Conservation (phyloP, 2,113 vertebrate genomes). For the Ovis canadensis region DNA sequence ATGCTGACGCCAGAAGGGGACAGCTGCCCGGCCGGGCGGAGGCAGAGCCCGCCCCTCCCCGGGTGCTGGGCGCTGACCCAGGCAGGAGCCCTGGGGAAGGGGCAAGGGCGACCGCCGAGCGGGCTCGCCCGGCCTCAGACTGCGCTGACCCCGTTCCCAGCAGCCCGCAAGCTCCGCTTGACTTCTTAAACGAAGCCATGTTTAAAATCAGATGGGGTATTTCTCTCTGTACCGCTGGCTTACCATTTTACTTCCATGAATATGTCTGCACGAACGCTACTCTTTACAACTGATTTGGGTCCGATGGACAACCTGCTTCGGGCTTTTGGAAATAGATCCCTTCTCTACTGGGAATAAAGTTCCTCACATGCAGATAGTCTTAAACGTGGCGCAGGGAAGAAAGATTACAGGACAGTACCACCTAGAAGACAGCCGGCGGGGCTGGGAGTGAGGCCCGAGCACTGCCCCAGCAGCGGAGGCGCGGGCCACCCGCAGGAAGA, state of each 20-base stretch:
- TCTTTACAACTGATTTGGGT: neutral
- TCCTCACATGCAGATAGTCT: accelerated
- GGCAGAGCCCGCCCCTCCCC: no score
- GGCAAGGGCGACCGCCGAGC: accelerated
- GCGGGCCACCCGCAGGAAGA: accelerated
- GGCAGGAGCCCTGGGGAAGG: no score
- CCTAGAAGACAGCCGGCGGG: accelerated
- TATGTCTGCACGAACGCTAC: accelerated
- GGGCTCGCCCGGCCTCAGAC: neutral
- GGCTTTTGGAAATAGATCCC: neutral
- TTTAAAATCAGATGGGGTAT: neutral
- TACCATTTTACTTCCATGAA: neutral
- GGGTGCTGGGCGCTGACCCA: accelerated
- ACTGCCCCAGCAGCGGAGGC: accelerated
- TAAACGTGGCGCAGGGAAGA: neutral
- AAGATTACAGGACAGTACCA: accelerated
- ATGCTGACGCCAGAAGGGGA: no score
- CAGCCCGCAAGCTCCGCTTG: neutral
- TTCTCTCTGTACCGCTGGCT: neutral
- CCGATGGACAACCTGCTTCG: accelerated
- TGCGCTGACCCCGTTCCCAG: accelerated
- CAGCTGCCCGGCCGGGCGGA: no score
- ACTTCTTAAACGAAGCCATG: neutral
- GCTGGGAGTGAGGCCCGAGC: accelerated
- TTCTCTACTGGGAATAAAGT: neutral